Evolutionary conservation across 2,888 invertebrate species (phyloP), one percentile per base, ranked within the genome.

Genomic region (Selenia dentaria): DNA sequence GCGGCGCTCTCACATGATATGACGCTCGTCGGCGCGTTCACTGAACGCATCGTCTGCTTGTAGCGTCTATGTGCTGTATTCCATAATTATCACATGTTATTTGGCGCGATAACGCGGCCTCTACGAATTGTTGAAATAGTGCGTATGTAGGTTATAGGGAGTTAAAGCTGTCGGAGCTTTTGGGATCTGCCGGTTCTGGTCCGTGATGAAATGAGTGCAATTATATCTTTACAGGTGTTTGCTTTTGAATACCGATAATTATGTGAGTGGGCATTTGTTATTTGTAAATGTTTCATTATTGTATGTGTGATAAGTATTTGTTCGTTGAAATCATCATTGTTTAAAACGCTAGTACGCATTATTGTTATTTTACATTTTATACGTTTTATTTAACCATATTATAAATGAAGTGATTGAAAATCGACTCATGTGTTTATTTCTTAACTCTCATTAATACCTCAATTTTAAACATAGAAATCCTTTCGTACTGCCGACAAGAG

Each of bases 31-130:
- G 88, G 88, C 18, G 89, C 87, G 28, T 88, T 90, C 56, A 89
- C 88, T 6, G 89, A 90, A 62, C 81, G 79, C 29, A 76, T 80
- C 33, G 88, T 86, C 35, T 85, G 87, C 54, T 77, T 87, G 79
- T 89, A 87, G 78, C 78, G 56, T 32, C 32, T 41, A n/a, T n/a
- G n/a, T n/a, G n/a, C n/a, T n/a, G n/a, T n/a, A n/a, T n/a, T n/a
- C n/a, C n/a, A n/a, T n/a, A n/a, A n/a, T n/a, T n/a, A n/a, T n/a
- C n/a, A n/a, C n/a, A n/a, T n/a, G n/a, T n/a, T n/a, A n/a, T n/a
- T n/a, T n/a, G n/a, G n/a, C n/a, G n/a, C n/a, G n/a, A n/a, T n/a
- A n/a, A n/a, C 20, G 25, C n/a, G 29, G 43, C 25, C 33, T 44
- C 40, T 51, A 42, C 40, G 34, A 37, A 40, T 48, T 45, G 48